These are phyloP conservation scores for Rafetus swinhoei DNA, from an alignment of 2,113 vertebrate species.

Conservation along the genomic window DNA sequence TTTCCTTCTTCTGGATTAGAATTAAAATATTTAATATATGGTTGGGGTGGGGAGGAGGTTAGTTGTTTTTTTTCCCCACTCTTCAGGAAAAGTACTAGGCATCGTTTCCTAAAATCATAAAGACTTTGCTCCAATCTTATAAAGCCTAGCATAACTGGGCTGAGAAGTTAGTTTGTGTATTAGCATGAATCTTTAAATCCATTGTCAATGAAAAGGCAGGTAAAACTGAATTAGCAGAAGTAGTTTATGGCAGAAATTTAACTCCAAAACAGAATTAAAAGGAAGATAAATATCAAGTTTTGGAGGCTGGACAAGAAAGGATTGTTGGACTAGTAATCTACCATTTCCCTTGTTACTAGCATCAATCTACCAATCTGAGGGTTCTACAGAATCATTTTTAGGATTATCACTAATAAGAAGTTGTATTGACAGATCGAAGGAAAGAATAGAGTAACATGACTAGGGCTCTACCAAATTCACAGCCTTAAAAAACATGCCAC, in stretches of 20 bases:
- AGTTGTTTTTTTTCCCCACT: accelerated
- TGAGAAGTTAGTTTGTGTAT: neutral
- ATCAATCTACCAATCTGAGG: neutral
- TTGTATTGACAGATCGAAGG: accelerated
- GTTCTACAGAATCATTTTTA: neutral
- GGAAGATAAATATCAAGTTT: slow-evolving; percentile 48
- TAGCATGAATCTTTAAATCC: no score
- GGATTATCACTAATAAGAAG: neutral
- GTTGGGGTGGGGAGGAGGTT: no score
- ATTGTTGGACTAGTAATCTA: neutral
- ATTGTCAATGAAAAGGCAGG: slow-evolving; percentile 51
- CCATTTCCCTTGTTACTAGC: slow-evolving; percentile 17
- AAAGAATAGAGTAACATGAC: neutral
- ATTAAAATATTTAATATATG: neutral
- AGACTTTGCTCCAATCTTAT: neutral
- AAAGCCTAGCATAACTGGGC: neutral
- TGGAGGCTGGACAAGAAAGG: slow-evolving; percentile 39
- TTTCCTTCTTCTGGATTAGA: neutral
- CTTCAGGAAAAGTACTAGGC: neutral
- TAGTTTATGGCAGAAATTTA: slow-evolving; percentile 53
- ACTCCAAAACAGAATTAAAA: slow-evolving; percentile 62
- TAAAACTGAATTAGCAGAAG: slow-evolving; percentile 61
- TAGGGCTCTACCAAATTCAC: no score
- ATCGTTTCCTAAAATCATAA: neutral
- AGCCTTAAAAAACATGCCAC: no score